Evolutionary conservation across 2,113 vertebrate genomes (phyloP), one percentile per base, ranked within the genome.

Genomic region (Arenaria interpres): DNA sequence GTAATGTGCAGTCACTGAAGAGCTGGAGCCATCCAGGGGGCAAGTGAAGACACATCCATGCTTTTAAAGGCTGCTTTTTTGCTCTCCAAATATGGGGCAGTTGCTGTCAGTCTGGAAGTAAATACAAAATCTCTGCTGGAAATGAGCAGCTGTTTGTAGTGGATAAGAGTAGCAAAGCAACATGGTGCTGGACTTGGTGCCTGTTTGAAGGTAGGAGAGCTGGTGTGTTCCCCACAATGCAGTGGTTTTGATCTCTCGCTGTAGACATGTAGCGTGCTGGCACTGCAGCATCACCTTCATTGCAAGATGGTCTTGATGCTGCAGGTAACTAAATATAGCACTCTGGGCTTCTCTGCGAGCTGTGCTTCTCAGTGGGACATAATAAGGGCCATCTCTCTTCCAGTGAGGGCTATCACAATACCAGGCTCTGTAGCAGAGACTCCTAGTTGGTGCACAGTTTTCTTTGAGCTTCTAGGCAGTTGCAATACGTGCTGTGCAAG

Each of bases 191-290:
- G 30, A 48, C 22, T 77, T 0, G 0, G 9, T 71, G 46, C 10
- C 33, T 28, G 20, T 50, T 85, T 17, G 54, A 43, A 85, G 53
- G 30, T 73, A 22, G 32, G 18, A 17, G 32, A 82, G 37, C 63
- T 8, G 0, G 1, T 74, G 19, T 2, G 0, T 59, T 92, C 35
- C 24, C 21, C 16, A 56, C 25, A 46, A 41, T 14, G 20, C 2
- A 5, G 16, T 79, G 66, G 2, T 11, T 54, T 77, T 81, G 41
- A 10, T 88, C 14, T 63, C n/a, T 64, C 9, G 14, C 17, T 76
- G 30, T 41, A 77, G 50, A 16, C 11, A 5, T 6, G 25, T 17
- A 14, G 39, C 39, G 9, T 79, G 48, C 35, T 66, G 57, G 33
- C 2, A 2, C 39, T 75, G 51, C 32, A 60, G 35, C 50, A 41